phyloP scores from a whole-genome alignment of 2,888 invertebrate species.

The Listrodromus nycthemerus region DNA sequence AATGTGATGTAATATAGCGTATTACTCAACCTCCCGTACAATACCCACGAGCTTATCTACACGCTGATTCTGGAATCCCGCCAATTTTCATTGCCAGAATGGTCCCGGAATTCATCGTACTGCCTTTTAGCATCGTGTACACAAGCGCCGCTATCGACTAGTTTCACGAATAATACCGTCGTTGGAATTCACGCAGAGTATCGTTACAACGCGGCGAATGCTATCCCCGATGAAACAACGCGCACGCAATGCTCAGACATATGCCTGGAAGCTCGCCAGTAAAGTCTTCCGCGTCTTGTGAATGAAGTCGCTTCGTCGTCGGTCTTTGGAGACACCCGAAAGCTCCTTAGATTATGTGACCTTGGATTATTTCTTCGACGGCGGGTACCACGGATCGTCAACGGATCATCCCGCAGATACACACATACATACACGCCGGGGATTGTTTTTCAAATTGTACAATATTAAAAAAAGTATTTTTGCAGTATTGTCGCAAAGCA shows the following conservation, averaged over 20 bases:
- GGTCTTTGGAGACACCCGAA: slow-evolving; percentile 16
- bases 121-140: slow-evolving; percentile 27
- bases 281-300: slow-evolving; percentile 9
- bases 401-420: too few relatives aligned
- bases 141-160: slow-evolving; percentile 2
- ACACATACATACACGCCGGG: too few relatives aligned
- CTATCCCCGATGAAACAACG: background rate
- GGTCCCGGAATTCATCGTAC: background rate
- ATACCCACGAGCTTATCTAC: slow-evolving; percentile 34
- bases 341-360: slow-evolving; percentile 21
- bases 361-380: slow-evolving; percentile 40
- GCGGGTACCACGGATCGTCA: background rate
- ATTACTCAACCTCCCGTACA: background rate
- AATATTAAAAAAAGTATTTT: too few relatives aligned
- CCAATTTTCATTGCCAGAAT: slow-evolving; percentile 46
- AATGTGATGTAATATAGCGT: background rate
- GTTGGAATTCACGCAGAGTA: slow-evolving; percentile 21
- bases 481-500: too few relatives aligned
- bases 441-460: too few relatives aligned
- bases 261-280: slow-evolving; percentile 45
- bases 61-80: slow-evolving; percentile 51
- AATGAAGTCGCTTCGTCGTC: slow-evolving; percentile 38
- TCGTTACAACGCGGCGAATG: background rate
- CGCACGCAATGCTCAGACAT: slow-evolving; percentile 34
- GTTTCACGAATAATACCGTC: slow-evolving; percentile 9